Base-by-base conservation (phyloP, 2,113 vertebrate species). In the Hyla sarda region DNA sequence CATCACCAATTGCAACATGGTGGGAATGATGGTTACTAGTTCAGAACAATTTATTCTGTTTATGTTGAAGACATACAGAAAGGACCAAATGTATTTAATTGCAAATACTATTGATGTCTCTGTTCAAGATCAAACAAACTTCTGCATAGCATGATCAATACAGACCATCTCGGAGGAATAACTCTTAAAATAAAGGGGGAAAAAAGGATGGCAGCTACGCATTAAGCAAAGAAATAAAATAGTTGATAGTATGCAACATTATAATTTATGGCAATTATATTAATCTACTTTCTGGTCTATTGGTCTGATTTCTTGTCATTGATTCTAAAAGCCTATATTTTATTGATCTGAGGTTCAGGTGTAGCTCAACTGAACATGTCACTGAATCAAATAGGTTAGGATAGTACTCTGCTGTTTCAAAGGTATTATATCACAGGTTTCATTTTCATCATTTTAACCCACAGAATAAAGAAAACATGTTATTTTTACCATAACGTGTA, bases 61-160 rank as follows among this genome's bases (percentile, higher is more conserved):
- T 56, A 3, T 56, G 32, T 3, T 72, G 16, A 37, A 21, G 37
- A 23, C 7, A 41, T 10, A 0, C 21, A 23, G 23, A 73, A 73
- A 47, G 23, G 19, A 47, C 21, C 7, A 11, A 82, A 41, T 45
- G 5, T 45, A 65, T 58, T 17, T 48, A 67, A 82, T 28, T 9
- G 16, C 23, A 8, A 50, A 10, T 28, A 65, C 34, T 47, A 67
- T 45, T 67, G 60, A 82, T 82, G 37, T 62, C n/a, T 82, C 14
- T 82, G n/a, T 47, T 82, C 41, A 48, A 81, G 78, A 81, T 81
- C 56, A 62, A 48, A 67, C 58, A 67, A 17, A 28, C 16, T 67
- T 82, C 34, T 65, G 79, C n/a, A 67, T 67, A 67, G 28, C 34
- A 62, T n/a, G 41, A 82, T 82, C 79, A 82, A 82, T 65, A 82